These are phyloP conservation scores for Hylomyscus alleni DNA, from an alignment of 2,797 vertebrate species.

Conservation along the genomic window DNA sequence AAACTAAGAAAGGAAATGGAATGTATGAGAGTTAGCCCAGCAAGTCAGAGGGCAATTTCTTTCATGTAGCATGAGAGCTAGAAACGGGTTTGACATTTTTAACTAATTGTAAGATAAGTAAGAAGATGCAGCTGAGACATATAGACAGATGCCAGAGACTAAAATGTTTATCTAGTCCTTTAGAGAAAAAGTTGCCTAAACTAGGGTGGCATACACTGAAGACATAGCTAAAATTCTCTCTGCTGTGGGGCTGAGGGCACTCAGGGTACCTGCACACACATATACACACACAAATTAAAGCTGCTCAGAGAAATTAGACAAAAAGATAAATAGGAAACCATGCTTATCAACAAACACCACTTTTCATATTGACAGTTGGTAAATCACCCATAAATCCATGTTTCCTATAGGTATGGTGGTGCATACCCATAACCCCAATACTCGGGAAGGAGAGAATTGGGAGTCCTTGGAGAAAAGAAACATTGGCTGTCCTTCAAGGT, in stretches of 20 bases:
- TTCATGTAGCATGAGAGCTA: not conserved
- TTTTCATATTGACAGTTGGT: not conserved
- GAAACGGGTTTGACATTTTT: constrained; percentile 2
- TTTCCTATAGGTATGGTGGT: not conserved
- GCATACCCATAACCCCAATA: not conserved
- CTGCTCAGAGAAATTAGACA: not conserved
- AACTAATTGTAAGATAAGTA: constrained; percentile 11
- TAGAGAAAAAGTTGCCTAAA: not conserved
- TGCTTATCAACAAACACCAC: not conserved
- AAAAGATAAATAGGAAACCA: not conserved
- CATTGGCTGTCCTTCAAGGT: not conserved
- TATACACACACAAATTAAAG: not conserved
- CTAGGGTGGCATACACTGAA: not conserved
- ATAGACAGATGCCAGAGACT: not conserved
- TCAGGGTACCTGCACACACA: not conserved
- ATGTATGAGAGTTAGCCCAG: not conserved
- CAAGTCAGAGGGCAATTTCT: not conserved
- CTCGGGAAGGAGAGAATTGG: not conserved
- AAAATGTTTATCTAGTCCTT: not conserved
- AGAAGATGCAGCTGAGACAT: not conserved
- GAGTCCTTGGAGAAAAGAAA: not conserved
- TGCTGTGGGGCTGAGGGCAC: not conserved
- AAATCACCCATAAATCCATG: not conserved
- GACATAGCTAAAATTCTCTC: not conserved
- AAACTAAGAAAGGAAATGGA: not conserved